These are phyloP conservation scores for Pterostichus niger DNA, from an alignment of 2,888 invertebrate species.

Conservation along the genomic window DNA sequence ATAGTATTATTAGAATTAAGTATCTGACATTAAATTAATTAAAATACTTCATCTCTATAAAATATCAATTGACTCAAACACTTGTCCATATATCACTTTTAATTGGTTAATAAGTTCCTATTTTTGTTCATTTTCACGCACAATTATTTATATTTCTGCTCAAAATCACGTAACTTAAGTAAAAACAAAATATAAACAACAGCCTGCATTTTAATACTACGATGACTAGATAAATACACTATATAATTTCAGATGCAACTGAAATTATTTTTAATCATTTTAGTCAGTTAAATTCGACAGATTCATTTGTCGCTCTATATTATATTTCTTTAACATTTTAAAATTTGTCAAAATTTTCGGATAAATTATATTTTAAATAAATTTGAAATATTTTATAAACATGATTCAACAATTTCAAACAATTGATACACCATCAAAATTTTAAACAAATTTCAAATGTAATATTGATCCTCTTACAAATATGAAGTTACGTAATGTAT, in stretches of 20 bases:
- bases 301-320: neutral
- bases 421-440: neutral
- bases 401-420: too few species aligned
- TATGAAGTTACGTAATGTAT: slow-evolving; percentile 11
- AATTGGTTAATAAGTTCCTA: slow-evolving; percentile 58
- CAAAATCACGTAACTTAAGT: slow-evolving; percentile 37
- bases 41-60: slow-evolving; percentile 59
- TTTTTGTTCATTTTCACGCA: slow-evolving; percentile 56
- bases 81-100: slow-evolving; percentile 57
- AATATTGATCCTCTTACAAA: neutral
- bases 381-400: neutral
- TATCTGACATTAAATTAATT: slow-evolving; percentile 59
- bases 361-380: neutral
- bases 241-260: neutral
- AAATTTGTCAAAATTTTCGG: neutral
- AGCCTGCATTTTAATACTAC: slow-evolving; percentile 53
- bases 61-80: slow-evolving; percentile 66
- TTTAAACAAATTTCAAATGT: neutral
- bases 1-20: slow-evolving; percentile 59
- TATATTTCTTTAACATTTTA: neutral
- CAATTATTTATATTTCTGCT: slow-evolving; percentile 47
- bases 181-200: slow-evolving; percentile 47
- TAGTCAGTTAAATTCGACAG: neutral
- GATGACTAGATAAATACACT: slow-evolving; percentile 24
- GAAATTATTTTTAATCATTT: neutral